These are phyloP conservation scores for Lordiphosa andalusiaca DNA, from an alignment of 2,888 invertebrate species.

Conservation along the genomic window DNA sequence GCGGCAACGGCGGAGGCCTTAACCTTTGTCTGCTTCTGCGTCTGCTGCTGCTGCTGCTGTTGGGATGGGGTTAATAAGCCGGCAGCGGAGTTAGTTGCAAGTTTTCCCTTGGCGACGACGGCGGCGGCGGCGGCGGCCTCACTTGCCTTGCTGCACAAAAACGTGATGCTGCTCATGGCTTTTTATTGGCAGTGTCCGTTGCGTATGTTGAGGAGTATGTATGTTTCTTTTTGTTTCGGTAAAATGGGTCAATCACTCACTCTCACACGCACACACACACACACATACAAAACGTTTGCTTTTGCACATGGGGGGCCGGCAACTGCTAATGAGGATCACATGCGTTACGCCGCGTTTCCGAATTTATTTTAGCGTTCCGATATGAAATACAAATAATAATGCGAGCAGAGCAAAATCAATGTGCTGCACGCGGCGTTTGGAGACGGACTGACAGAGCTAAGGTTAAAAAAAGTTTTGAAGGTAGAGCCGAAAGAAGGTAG, in stretches of 20 bases:
- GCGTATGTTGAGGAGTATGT: conserved; percentile 10
- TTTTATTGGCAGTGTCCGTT: background rate
- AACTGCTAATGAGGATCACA: conserved; percentile 30
- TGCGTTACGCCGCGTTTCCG: conserved; percentile 35
- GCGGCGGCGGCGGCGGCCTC: conserved; percentile 30
- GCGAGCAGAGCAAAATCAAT: conserved; percentile 37
- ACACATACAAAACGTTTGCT: conserved; percentile 20
- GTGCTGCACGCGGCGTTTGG: conserved; percentile 49
- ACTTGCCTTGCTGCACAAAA: conserved; percentile 63
- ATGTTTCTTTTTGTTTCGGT: conserved; percentile 29
- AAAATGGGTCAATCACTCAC: conserved; percentile 65
- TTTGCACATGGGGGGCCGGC: conserved; percentile 6
- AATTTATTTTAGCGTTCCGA: conserved; percentile 21
- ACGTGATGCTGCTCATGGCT: conserved; percentile 68
- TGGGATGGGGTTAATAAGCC: background rate
- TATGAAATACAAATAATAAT: conserved; percentile 29
- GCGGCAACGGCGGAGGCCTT: conserved; percentile 36
- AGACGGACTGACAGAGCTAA: conserved; percentile 64
- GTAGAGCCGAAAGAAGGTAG: conserved; percentile 50
- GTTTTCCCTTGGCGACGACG: conserved; percentile 22
- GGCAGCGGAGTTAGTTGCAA: conserved; percentile 33
- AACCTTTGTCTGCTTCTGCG: conserved; percentile 55
- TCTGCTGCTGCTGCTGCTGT: conserved; percentile 13
- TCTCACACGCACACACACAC: conserved; percentile 22
- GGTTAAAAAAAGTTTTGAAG: conserved; percentile 55